These are phyloP conservation scores for Himalopsyche tibetana DNA, from an alignment of 2,888 invertebrate species.

Conservation along the genomic window DNA sequence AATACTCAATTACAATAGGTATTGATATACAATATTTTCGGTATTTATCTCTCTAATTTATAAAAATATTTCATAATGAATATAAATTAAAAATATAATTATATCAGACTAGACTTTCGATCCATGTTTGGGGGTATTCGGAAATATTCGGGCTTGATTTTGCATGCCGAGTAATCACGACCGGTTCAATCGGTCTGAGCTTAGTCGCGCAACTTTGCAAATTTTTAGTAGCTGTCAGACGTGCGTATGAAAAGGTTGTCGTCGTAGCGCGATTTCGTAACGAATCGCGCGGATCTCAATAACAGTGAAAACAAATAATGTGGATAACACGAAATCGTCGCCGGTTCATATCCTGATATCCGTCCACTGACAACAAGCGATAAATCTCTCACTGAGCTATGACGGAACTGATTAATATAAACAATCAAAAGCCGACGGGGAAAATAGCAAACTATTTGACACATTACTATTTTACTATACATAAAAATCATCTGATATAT, in stretches of 20 bases:
- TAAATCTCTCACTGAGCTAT: conserved; percentile 16
- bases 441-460: conserved; percentile 29
- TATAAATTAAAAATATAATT: too few relatives aligned
- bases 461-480: conserved; percentile 27
- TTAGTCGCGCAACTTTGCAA: neutral
- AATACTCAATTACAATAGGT: too few relatives aligned
- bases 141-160: conserved; percentile 25
- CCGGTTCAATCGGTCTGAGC: neutral
- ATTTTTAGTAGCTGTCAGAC: conserved; percentile 44
- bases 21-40: too few relatives aligned
- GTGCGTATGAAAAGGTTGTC: neutral
- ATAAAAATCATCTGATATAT: conserved; percentile 16
- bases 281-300: conserved; percentile 24
- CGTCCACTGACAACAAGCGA: conserved; percentile 33
- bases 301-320: conserved; percentile 36
- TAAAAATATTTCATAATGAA: too few relatives aligned
- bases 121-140: neutral
- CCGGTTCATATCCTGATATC: conserved; percentile 29
- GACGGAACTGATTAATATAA: conserved; percentile 19
- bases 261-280: neutral
- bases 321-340: neutral
- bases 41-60: too few relatives aligned
- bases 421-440: neutral
- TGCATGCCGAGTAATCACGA: neutral
- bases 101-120: neutral